These are phyloP conservation scores for Synergus japonicus DNA, from an alignment of 2,888 invertebrate species.

Conservation along the genomic window DNA sequence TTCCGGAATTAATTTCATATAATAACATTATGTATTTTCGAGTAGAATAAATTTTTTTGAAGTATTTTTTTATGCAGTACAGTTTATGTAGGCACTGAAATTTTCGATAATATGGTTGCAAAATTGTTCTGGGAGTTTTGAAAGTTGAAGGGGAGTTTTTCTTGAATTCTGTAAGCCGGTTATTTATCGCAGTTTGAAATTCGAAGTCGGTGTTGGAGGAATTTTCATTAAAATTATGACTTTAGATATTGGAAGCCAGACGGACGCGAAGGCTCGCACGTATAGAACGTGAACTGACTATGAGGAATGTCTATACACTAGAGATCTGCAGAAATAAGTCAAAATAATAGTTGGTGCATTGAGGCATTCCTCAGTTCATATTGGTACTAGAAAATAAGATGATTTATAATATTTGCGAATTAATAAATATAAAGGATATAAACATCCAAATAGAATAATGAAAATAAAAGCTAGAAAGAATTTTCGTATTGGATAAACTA, in stretches of 20 bases:
- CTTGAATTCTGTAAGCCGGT: conserved; percentile 46
- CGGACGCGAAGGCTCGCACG: conserved; percentile 68
- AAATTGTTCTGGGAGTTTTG: not conserved
- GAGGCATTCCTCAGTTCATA: not conserved
- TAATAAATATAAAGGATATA: not conserved
- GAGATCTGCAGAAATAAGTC: conserved; percentile 13
- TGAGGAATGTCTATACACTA: conserved; percentile 35
- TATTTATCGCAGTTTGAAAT: conserved; percentile 72
- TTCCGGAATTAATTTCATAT: not conserved
- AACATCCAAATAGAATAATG: no score
- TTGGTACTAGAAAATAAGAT: not conserved
- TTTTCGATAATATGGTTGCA: not conserved
- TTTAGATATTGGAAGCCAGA: conserved; percentile 71
- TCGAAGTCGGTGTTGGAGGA: conserved; percentile 66
- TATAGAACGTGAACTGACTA: conserved; percentile 63
- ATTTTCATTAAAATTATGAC: conserved; percentile 76
- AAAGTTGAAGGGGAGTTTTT: conserved; percentile 1
- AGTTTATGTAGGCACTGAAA: not conserved
- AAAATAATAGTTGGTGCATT: not conserved
- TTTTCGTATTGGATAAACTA: not conserved
- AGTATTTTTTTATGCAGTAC: not conserved
- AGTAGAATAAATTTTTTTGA: not conserved
- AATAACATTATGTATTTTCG: not conserved
- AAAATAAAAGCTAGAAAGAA: no score
- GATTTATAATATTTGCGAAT: not conserved